Evolutionary conservation across 2,888 invertebrate genomes (phyloP).

Genomic region (Drosophila buzzatii): DNA sequence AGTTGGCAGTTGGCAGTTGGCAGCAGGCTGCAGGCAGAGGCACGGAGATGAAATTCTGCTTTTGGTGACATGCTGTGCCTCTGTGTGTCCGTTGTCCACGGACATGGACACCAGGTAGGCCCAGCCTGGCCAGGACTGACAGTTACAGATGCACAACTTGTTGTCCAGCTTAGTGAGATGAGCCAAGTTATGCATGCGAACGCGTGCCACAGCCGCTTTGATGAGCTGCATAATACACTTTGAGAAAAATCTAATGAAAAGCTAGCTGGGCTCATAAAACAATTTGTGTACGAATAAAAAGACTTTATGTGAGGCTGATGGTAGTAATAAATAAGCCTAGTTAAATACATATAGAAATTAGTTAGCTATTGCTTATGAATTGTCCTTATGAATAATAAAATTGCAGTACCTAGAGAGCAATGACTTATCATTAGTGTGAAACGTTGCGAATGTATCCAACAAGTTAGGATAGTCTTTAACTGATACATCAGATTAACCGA

Average conservation of each 20-base stretch:
- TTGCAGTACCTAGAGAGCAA: background rate
- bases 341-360: background rate
- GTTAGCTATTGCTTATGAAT: background rate
- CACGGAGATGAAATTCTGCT: slow-evolving; percentile 17
- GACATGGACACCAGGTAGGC: slow-evolving; percentile 31
- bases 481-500: too few relatives aligned
- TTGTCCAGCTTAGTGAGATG: slow-evolving; percentile 64
- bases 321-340: background rate
- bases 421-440: background rate
- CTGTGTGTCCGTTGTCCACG: slow-evolving; percentile 6
- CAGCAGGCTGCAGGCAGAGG: background rate
- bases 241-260: slow-evolving; percentile 12
- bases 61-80: slow-evolving; percentile 68
- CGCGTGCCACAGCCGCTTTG: slow-evolving; percentile 55
- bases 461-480: background rate
- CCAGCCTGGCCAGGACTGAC: slow-evolving; percentile 56
- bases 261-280: background rate
- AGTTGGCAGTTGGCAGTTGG: background rate
- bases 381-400: background rate
- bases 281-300: background rate
- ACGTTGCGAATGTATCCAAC: background rate
- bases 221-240: slow-evolving; percentile 53
- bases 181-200: slow-evolving; percentile 65
- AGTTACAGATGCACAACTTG: slow-evolving; percentile 73
- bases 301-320: background rate